phyloP scores from a whole-genome alignment of 2,888 invertebrate genomes.

The Acheta domesticus region DNA sequence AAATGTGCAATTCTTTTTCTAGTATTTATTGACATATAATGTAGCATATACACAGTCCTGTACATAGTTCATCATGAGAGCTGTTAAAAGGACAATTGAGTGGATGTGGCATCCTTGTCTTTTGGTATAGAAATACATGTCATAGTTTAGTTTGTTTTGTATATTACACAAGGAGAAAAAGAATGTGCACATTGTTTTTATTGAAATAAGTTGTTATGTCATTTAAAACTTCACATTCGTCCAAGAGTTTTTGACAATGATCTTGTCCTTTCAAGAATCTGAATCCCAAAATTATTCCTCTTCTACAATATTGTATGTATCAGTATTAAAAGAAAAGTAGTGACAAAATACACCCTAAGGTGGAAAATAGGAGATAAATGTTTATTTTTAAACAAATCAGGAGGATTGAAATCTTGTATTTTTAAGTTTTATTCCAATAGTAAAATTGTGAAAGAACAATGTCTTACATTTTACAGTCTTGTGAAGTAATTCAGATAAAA shows the following conservation, averaged over 20 bases:
- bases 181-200: conserved; percentile 35
- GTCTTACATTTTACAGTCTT: conserved; percentile 18
- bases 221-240: conserved; percentile 29
- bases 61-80: conserved; percentile 32
- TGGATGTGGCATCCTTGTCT: conserved; percentile 28
- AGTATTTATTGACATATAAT: conserved; percentile 37
- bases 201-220: conserved; percentile 23
- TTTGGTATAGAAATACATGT: background rate
- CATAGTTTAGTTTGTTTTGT: conserved; percentile 30
- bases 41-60: conserved; percentile 33
- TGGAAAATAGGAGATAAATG: conserved; percentile 24
- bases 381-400: conserved; percentile 31
- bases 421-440: conserved; percentile 24
- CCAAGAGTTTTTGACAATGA: conserved; percentile 27
- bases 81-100: conserved; percentile 19
- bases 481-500: conserved; percentile 10
- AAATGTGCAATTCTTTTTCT: conserved; percentile 39
- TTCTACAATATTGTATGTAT: conserved; percentile 23
- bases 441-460: conserved; percentile 5
- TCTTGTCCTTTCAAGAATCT: conserved; percentile 20
- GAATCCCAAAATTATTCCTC: background rate
- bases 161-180: conserved; percentile 32
- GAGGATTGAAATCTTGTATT: conserved; percentile 32
- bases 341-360: background rate
- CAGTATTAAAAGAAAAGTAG: conserved; percentile 29